These are phyloP conservation scores for Centroberyx gerrardi DNA, from an alignment of 2,797 vertebrate genomes.

Conservation along the genomic window DNA sequence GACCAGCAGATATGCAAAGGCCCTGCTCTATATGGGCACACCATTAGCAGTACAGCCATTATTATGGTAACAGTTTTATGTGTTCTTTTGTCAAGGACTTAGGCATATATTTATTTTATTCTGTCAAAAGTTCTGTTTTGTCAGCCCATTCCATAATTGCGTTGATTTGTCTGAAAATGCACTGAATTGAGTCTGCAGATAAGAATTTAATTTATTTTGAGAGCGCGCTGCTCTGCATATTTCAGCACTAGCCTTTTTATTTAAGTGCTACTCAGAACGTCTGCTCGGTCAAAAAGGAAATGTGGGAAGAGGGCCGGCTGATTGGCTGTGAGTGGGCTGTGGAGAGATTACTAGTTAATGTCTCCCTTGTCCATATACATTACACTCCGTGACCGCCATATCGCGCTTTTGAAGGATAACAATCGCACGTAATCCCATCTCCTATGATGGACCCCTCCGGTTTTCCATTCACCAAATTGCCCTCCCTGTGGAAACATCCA, in stretches of 20 bases:
- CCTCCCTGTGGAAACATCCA: conserved; percentile 73
- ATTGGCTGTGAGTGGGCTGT: conserved; percentile 59
- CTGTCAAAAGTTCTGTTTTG: conserved; percentile 30
- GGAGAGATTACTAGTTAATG: conserved; percentile 69
- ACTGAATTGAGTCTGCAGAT: conserved; percentile 63
- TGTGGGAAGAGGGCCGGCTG: conserved; percentile 32
- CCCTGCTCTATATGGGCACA: background rate
- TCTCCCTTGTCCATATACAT: conserved; percentile 65
- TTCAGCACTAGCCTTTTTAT: conserved; percentile 58
- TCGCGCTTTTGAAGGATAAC: conserved; percentile 70
- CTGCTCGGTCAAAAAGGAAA: conserved; percentile 40
- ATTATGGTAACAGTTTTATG: background rate
- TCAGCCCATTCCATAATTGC: conserved; percentile 35
- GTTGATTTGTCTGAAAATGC: conserved; percentile 61
- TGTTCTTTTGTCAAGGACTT: conserved; percentile 2
- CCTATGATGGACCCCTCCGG: conserved; percentile 63
- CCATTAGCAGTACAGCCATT: background rate
- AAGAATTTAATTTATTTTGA: conserved; percentile 75
- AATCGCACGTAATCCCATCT: conserved; percentile 73
- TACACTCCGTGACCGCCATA: conserved; percentile 71
- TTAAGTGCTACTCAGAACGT: conserved; percentile 64
- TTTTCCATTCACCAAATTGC: conserved; percentile 75
- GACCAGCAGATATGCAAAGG: background rate
- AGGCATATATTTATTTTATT: conserved; percentile 34
- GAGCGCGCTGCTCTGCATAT: conserved; percentile 60